A percentile compares a stretch with the other conserved stretches of the same genome.
Conservation (phyloP, 1,140 invertebrate species). For the Atopsyche davidsoni region DNA sequence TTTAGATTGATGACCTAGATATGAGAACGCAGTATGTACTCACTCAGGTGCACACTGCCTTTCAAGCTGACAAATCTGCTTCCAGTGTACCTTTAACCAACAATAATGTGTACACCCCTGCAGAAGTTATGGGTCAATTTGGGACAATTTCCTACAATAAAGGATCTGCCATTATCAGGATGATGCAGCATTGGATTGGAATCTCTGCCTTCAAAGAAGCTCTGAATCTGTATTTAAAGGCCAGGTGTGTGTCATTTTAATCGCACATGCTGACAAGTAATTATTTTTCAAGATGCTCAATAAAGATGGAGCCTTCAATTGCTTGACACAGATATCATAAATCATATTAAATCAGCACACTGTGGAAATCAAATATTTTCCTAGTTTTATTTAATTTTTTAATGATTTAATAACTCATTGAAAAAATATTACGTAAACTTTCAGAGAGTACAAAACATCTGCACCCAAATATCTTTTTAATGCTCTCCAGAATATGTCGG, state of each 20-base stretch:
- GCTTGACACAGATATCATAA: too few relatives aligned
- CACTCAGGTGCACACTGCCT: constrained; percentile 51
- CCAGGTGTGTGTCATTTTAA: too few relatives aligned
- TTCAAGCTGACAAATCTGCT: constrained; percentile 53
- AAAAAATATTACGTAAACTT: too few relatives aligned
- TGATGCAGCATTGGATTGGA: constrained; percentile 61
- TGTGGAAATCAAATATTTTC: too few relatives aligned
- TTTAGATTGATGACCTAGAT: constrained; percentile 49
- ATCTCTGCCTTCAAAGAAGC: constrained; percentile 54
- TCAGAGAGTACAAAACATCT: constrained; percentile 44
- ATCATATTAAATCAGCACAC: too few relatives aligned
- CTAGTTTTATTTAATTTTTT: too few relatives aligned
- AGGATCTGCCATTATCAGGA: constrained; percentile 58
- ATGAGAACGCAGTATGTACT: constrained; percentile 47
- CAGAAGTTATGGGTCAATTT: constrained; percentile 45
- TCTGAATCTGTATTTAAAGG: constrained; percentile 34
- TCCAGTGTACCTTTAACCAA: constrained; percentile 52
- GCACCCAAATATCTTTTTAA: constrained; percentile 63
- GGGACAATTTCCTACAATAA: constrained; percentile 49
- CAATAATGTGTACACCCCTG: constrained; percentile 33
- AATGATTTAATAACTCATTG: too few relatives aligned
- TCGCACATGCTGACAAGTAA: too few relatives aligned
- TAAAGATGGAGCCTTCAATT: too few relatives aligned
- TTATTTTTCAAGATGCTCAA: too few relatives aligned
- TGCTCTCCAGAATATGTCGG: constrained; percentile 49